Percentiles rank a stretch among this genome's conserved stretches.
phyloP scores from a whole-genome alignment of 2,888 invertebrate species.

The Osedax fenrisi region DNA sequence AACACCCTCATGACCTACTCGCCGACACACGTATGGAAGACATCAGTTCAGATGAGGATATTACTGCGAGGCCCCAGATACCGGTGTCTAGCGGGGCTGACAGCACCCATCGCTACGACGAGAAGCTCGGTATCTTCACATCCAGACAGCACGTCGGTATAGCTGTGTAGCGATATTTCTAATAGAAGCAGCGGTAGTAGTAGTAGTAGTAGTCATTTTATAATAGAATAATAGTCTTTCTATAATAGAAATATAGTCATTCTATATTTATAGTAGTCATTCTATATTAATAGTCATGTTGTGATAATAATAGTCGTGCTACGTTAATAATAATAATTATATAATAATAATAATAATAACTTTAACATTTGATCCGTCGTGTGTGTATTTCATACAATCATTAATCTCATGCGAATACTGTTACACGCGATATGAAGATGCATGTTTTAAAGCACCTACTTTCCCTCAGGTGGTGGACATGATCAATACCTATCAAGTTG shows the following conservation, averaged over 20 bases:
- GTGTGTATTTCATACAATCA: no score
- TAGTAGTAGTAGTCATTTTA: no score
- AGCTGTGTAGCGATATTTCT: no score
- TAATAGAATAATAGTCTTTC: not conserved
- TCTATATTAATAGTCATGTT: no score
- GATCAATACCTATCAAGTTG: constrained; percentile 68
- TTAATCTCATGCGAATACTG: no score
- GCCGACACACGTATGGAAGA: not conserved
- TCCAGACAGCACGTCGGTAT: not conserved
- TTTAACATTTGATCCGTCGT: no score
- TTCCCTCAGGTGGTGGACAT: constrained; percentile 40
- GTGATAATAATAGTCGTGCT: no score
- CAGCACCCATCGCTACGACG: not conserved
- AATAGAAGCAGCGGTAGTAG: no score
- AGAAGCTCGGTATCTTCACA: not conserved
- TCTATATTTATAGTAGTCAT: not conserved
- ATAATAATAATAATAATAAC: no score
- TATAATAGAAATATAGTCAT: not conserved
- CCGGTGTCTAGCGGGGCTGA: not conserved
- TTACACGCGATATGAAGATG: no score
- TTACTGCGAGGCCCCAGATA: not conserved
- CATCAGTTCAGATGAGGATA: not conserved
- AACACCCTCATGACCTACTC: not conserved
- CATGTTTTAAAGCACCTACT: no score
- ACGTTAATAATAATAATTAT: no score